These are phyloP conservation scores for Drosophila nr. fundita DNA, from an alignment of 2,888 invertebrate genomes.

Conservation along the genomic window DNA sequence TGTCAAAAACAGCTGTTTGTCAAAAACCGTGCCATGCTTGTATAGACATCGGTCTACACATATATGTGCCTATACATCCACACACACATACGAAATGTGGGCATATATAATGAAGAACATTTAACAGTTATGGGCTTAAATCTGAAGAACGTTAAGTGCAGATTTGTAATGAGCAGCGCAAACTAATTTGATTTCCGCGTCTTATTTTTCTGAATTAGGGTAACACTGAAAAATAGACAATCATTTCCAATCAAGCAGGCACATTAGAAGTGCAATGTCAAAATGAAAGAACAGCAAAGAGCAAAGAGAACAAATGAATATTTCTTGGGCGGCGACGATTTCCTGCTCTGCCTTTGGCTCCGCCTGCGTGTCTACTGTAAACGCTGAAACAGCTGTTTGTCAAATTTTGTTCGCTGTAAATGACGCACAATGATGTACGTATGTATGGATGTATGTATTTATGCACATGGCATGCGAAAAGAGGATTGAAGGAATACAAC, in stretches of 20 bases:
- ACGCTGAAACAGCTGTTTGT: slow-evolving; percentile 66
- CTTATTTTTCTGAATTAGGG: neutral
- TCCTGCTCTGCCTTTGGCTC: slow-evolving; percentile 11
- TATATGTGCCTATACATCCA: neutral
- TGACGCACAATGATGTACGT: slow-evolving; percentile 19
- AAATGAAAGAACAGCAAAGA: neutral
- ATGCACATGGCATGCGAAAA: neutral
- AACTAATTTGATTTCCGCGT: neutral
- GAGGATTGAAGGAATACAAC: neutral
- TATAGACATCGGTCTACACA: neutral
- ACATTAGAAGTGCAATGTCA: neutral
- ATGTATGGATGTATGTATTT: neutral
- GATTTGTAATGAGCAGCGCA: neutral
- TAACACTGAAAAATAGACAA: neutral
- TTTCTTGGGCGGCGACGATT: slow-evolving; percentile 27
- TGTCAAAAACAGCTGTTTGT: neutral
- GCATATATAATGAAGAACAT: neutral
- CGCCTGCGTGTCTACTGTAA: slow-evolving; percentile 13
- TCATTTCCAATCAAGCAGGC: neutral
- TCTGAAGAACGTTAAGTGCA: neutral
- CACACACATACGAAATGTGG: neutral
- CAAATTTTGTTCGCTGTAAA: slow-evolving; percentile 22
- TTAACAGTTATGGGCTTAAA: neutral
- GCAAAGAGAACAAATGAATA: slow-evolving; percentile 8
- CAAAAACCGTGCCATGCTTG: neutral